Conservation (phyloP, 1,140 invertebrate genomes). For the Sycophila sp. region DNA sequence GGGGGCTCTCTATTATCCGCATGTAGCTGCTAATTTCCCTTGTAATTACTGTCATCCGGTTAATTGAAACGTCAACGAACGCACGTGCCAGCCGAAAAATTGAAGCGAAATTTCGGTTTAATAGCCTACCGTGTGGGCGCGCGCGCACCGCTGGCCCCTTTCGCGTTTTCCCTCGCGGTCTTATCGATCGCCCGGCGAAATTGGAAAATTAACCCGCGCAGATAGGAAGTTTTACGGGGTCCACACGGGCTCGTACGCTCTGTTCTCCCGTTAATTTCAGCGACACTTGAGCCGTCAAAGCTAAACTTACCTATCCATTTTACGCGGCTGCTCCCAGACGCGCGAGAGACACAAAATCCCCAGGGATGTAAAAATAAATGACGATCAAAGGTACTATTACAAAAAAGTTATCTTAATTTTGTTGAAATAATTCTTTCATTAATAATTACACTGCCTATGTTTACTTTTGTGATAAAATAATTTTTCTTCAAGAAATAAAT, state of each 20-base stretch:
- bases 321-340: too few relatives aligned
- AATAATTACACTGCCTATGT: too few relatives aligned
- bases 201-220: slow-evolving; percentile 17
- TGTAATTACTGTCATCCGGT: not conserved
- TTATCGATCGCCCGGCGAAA: slow-evolving; percentile 8
- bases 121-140: not conserved
- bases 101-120: not conserved
- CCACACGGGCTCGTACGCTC: not conserved
- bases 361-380: too few relatives aligned
- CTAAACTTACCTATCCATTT: slow-evolving; percentile 13
- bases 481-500: too few relatives aligned
- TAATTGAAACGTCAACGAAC: slow-evolving; percentile 2
- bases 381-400: too few relatives aligned
- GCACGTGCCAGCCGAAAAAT: not conserved
- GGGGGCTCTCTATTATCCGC: not conserved
- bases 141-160: not conserved
- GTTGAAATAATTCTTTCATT: too few relatives aligned
- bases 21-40: not conserved
- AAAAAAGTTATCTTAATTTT: too few relatives aligned
- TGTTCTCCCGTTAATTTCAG: slow-evolving; percentile 16
- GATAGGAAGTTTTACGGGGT: slow-evolving; percentile 1
- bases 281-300: slow-evolving; percentile 16
- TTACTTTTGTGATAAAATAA: too few relatives aligned
- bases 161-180: not conserved
- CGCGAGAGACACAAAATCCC: too few relatives aligned